Evolutionary conservation across 2,888 invertebrate genomes (phyloP), one percentile per base, ranked within the genome.

Genomic region (Xanthia togata): DNA sequence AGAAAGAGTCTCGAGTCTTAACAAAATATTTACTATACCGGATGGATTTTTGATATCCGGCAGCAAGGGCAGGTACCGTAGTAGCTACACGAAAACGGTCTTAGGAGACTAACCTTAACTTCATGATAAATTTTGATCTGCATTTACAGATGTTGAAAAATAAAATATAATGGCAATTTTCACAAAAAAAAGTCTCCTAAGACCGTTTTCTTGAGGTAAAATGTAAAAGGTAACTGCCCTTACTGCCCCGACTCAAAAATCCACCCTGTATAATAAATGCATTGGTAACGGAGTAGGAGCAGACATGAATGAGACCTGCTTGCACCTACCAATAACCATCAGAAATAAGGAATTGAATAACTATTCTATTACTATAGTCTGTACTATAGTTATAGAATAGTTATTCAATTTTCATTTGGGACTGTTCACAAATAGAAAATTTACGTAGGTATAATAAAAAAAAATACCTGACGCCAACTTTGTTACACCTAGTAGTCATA

Each of bases 401-500:
- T 31, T 38, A 38, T 8, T 9, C 38, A 38, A 38, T 8, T 38
- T 8, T 5, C 38, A 38, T 38, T 38, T 38, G 9, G 38, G 38
- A 38, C 9, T 38, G 38, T 9, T 0, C 6, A 11, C 4, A 53
- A 72, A 38, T 12, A 4, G 2, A 31, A 72, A n/a, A n/a, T 73
- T 17, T 14, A 44, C 9, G 11, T 50, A 20, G 11, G 4, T 23
- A 9, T 20, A 9, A 3, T 23, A 38, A 17, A 59, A 38, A 50
- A 26, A 31, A 12, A 26, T 87, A 97, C 97, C 97, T 97, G 1
- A 99, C 97, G 26, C 98, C 98, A 68, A 97, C 98, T 23, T 94
- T 95, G 91, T 98, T 98, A 91, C 99, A 99, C 78, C 98, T 96
- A 23, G 93, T 93, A 0, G 98, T 97, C 99, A 99, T 99, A 70